Evolutionary conservation across 2,797 vertebrate genomes (phyloP).

Genomic region (Poeciliopsis turneri): DNA sequence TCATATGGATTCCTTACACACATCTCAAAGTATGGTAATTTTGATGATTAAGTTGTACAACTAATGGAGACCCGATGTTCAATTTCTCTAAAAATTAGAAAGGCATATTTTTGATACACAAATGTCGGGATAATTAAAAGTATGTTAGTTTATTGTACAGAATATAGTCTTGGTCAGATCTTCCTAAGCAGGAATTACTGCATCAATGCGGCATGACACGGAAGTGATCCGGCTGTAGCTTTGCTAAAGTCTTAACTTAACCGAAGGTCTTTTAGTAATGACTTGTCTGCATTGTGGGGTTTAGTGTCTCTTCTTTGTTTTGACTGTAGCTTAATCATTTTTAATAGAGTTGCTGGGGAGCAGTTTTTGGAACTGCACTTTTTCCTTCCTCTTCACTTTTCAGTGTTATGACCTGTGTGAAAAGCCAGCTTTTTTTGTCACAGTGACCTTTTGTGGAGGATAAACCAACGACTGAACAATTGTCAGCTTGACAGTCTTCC

Average conservation of each 20-base stretch:
- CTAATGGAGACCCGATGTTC: too few relatives aligned
- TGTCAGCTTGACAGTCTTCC: too few relatives aligned
- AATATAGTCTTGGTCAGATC: neutral
- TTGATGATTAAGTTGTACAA: too few relatives aligned
- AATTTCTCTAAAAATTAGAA: neutral
- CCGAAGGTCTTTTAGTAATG: neutral
- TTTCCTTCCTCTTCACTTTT: neutral
- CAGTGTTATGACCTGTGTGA: neutral
- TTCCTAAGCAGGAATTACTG: neutral
- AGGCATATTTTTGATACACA: too few relatives aligned
- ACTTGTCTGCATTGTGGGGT: neutral
- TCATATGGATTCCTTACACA: neutral
- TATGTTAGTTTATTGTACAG: neutral
- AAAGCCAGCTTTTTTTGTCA: neutral
- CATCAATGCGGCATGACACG: neutral
- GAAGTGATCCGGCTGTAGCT: neutral
- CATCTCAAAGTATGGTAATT: neutral
- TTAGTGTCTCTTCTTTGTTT: neutral
- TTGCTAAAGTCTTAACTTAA: neutral
- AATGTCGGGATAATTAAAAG: neutral
- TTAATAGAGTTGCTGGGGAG: neutral
- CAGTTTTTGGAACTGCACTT: neutral
- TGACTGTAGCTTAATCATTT: neutral
- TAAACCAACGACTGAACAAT: neutral
- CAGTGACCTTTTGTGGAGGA: neutral